Percentiles rank a stretch among this genome's conserved stretches.
Conservation (phyloP, 2,888 invertebrate genomes). For the Bellardia bayeri region DNA sequence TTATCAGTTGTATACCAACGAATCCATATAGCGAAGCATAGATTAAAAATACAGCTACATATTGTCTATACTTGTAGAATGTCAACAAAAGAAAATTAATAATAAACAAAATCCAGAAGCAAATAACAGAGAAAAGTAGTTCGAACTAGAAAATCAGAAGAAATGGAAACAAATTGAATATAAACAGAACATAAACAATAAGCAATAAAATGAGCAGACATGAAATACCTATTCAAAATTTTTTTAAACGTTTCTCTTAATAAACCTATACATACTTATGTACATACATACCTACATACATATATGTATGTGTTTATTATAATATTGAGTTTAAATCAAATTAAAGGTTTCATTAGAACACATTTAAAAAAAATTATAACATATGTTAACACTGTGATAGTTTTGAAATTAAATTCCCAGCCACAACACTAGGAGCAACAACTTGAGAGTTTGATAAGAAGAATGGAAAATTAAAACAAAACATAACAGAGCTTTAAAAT, state of each 20-base stretch:
- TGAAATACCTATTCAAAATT: not conserved
- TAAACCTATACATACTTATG: not conserved
- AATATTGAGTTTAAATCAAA: not conserved
- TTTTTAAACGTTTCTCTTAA: not conserved
- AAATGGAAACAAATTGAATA: not conserved
- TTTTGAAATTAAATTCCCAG: not conserved
- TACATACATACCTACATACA: too few species aligned
- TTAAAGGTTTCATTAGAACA: not conserved
- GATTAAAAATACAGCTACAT: not conserved
- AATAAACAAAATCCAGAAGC: conserved; percentile 1
- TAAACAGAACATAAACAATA: conserved; percentile 1
- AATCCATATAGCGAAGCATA: too few species aligned
- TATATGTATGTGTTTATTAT: too few species aligned
- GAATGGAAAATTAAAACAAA: not conserved
- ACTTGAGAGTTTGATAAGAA: not conserved
- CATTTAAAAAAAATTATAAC: not conserved
- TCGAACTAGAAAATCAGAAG: conserved; percentile 5
- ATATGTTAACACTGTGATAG: not conserved
- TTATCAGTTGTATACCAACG: conserved; percentile 29
- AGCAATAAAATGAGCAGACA: not conserved
- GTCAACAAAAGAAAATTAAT: conserved; percentile 26
- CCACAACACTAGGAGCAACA: not conserved
- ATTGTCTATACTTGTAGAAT: not conserved
- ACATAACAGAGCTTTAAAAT: not conserved
- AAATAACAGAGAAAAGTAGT: not conserved